A percentile compares a stretch with the other conserved stretches of the same genome.
Evolutionary conservation across 92 coral and sea anemone genomes (phyloP).

Genomic region (Epizoanthus scotinus): DNA sequence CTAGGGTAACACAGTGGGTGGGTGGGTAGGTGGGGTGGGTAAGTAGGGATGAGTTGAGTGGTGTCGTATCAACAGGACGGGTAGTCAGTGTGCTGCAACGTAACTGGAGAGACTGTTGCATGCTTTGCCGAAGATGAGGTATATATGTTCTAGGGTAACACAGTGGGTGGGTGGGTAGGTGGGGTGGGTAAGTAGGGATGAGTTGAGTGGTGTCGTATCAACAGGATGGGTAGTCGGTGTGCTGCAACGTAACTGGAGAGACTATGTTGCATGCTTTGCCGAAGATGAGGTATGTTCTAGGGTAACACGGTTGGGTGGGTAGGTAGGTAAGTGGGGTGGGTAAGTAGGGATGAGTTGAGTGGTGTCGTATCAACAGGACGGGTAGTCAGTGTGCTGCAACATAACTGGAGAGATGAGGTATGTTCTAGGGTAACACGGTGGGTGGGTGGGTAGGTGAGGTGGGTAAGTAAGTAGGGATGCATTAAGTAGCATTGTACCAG

Average conservation of each 20-base stretch:
- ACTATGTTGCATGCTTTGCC: conserved; percentile 72
- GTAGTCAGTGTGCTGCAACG: conserved; percentile 83
- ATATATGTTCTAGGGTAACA: conserved; percentile 11
- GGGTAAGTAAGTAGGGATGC: too few species aligned
- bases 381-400: too few species aligned
- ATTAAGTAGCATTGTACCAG: too few species aligned
- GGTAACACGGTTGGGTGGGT: background rate
- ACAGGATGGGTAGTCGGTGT: conserved; percentile 74
- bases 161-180: background rate
- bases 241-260: conserved; percentile 81
- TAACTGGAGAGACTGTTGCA: conserved; percentile 88
- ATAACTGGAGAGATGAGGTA: too few species aligned
- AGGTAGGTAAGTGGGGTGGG: background rate
- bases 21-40: too few species aligned
- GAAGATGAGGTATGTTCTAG: conserved; percentile 57
- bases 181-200: background rate
- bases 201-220: conserved; percentile 60
- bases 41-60: conserved; percentile 12
- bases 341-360: background rate
- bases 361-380: too few species aligned
- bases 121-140: conserved; percentile 76
- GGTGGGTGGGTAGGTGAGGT: too few species aligned
- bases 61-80: conserved; percentile 77
- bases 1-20: background rate
- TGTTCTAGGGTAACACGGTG: too few species aligned